These are phyloP conservation scores for Lipotes vexillifer DNA, from an alignment of 2,113 vertebrate species.

Conservation along the genomic window DNA sequence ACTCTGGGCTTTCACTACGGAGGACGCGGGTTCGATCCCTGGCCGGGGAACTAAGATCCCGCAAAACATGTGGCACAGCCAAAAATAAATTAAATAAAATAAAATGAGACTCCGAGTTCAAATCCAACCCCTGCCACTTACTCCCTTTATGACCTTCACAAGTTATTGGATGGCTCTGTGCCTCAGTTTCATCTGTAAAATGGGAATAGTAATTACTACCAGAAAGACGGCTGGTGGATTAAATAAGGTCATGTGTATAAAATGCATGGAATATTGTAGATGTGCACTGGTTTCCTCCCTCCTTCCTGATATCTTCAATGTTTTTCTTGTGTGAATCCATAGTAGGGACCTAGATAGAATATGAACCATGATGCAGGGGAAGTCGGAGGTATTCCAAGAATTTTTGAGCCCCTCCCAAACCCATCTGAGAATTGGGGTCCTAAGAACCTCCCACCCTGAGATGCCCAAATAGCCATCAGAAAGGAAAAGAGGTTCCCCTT, in stretches of 20 bases:
- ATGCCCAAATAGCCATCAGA: not conserved
- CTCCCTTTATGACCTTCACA: not conserved
- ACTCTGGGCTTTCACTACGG: not conserved
- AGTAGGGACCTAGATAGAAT: not conserved
- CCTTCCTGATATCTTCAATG: not conserved
- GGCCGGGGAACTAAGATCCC: not conserved
- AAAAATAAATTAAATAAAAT: not conserved
- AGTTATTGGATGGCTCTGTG: not conserved
- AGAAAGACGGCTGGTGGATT: not conserved
- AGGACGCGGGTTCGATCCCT: not conserved
- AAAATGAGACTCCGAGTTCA: not conserved
- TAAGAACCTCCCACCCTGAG: not conserved
- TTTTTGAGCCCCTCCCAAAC: not conserved
- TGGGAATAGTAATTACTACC: not conserved
- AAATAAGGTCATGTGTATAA: not conserved
- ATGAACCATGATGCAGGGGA: not conserved
- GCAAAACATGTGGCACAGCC: not conserved
- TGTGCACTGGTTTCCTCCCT: not conserved
- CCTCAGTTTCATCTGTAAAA: not conserved
- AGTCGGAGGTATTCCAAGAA: not conserved
- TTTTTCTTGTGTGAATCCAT: not conserved
- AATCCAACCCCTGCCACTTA: not conserved
- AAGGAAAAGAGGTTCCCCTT: not conserved
- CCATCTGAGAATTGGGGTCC: not conserved
- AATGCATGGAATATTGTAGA: not conserved